Evolutionary conservation across 1,140 invertebrate genomes (phyloP), one percentile per base, ranked within the genome.

Genomic region (Sitodiplosis mosellana): DNA sequence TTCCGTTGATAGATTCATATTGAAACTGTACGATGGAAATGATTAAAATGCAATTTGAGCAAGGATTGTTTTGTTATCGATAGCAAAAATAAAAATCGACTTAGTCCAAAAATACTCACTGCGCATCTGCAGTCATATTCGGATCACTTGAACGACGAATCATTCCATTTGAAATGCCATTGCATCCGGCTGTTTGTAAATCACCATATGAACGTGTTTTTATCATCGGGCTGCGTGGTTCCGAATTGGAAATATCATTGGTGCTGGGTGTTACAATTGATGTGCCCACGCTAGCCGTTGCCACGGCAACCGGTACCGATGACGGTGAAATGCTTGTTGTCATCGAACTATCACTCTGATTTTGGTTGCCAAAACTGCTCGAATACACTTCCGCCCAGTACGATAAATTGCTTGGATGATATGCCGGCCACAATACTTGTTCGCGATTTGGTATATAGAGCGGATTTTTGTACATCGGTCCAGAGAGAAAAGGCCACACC

Each of bases 371-470:
- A 49, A 64, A 55, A 46, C 59, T 74, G 48, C 80, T 80, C 50
- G 87, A 68, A 69, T 91, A 91, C 19, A 94, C 76, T 51, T 84
- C 81, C 40, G 74, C 75, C 90, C 90, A 94, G 48, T 93, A 67
- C 33, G 74, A 71, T 57, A 94, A 70, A 58, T 85, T 79, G 48
- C 86, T 75, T 40, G 90, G 79, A 64, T 84, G 82, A 62, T 76
- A 86, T 55, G 81, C 80, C 41, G 89, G 87, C 76, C 82, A 87
- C 55, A 93, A 70, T 22, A 72, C 69, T 64, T 69, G 68, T 48
- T 71, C 69, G 48, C 57, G 61, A 49, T 62, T 64, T 50, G 70
- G 69, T 38, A 77, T 69, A 67, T 90, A 94, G 12, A 94, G 69
- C 64, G 87, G 84, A 76, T 95, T 96, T 53, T 75, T 70, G 66